A percentile compares a stretch with the other conserved stretches of the same genome.
Conservation (phyloP, 2,888 invertebrate genomes). For the Germaria angustata region DNA sequence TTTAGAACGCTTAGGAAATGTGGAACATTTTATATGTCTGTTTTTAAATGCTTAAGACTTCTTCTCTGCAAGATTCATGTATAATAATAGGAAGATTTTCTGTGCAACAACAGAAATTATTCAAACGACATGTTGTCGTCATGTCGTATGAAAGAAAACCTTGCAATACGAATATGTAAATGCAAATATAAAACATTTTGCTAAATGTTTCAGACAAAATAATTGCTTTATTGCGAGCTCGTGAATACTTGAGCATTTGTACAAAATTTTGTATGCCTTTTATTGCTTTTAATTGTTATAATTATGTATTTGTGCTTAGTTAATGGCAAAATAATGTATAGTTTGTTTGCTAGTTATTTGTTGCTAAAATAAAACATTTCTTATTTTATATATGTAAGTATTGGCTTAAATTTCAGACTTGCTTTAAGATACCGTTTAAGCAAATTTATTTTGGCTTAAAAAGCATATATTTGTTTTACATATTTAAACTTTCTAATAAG, state of each 20-base stretch:
- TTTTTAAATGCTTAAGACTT: too few relatives aligned
- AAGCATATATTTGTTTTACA: too few relatives aligned
- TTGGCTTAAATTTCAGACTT: neutral
- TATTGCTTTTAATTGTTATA: slow-evolving; percentile 18
- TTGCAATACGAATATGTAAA: neutral
- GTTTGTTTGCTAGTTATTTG: slow-evolving; percentile 8
- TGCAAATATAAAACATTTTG: slow-evolving; percentile 14
- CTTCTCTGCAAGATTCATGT: neutral
- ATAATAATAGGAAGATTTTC: slow-evolving; percentile 27
- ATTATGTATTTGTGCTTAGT: slow-evolving; percentile 34
- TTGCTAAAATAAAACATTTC: neutral
- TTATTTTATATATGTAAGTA: neutral
- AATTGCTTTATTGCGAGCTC: slow-evolving; percentile 5
- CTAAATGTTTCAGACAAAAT: slow-evolving; percentile 44
- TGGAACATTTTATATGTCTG: neutral
- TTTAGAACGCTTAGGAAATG: slow-evolving; percentile 7
- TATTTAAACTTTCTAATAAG: too few relatives aligned
- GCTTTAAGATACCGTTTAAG: neutral
- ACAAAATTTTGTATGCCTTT: neutral
- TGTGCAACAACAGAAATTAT: slow-evolving; percentile 3
- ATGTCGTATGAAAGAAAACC: neutral
- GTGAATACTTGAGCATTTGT: slow-evolving; percentile 26
- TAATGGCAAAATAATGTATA: slow-evolving; percentile 4
- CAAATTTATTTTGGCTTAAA: too few relatives aligned
- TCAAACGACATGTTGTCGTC: slow-evolving; percentile 29